Evolutionary conservation across 2,888 invertebrate genomes (phyloP), one percentile per base, ranked within the genome.

Genomic region (Cerastis rubricosa): DNA sequence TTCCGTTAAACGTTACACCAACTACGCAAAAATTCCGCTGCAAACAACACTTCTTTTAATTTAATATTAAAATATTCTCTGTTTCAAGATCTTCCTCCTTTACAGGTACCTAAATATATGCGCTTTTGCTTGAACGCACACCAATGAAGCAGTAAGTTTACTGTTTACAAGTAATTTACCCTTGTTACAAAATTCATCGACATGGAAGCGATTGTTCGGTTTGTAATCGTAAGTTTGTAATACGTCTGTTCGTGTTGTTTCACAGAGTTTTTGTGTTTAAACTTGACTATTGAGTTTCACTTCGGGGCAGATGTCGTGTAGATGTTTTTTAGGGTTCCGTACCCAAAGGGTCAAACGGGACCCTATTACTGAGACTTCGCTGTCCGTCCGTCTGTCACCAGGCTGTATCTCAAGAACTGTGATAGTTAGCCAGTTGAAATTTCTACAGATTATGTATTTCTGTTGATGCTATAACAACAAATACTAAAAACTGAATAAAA

Each of bases 161-260:
- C 45, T 61, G 47, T 67, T 64, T 35, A 63, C 67, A 67, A 57
- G 47, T 54, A 43, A 64, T 57, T 63, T 47, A 25, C 4, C 29
- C 45, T 47, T 45, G 63, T 63, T 71, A 12, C n/a, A 29, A 29
- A 29, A 45, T 54, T 51, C 12, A 14, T 17, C 25, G n/a, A 66
- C 71, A 61, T 43, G 40, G 45, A 80, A 78, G n/a, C 35, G 40
- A 54, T 17, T 47, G 6, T 12, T n/a, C 14, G 45, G 11, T 29
- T 65, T 63, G 19, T 72, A 47, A 66, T 61, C 45, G n/a, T 61
- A 43, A 80, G 54, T 72, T 80, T 67, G 17, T 66, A 54, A 61
- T 54, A n/a, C 25, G 25, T 54, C 29, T 47, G 66, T 29, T 80
- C 17, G 22, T 71, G 17, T 79, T 61, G 49, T 66, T 78, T 74